These are phyloP conservation scores for Pollenia angustigena DNA, from an alignment of 2,888 invertebrate genomes.

Conservation along the genomic window DNA sequence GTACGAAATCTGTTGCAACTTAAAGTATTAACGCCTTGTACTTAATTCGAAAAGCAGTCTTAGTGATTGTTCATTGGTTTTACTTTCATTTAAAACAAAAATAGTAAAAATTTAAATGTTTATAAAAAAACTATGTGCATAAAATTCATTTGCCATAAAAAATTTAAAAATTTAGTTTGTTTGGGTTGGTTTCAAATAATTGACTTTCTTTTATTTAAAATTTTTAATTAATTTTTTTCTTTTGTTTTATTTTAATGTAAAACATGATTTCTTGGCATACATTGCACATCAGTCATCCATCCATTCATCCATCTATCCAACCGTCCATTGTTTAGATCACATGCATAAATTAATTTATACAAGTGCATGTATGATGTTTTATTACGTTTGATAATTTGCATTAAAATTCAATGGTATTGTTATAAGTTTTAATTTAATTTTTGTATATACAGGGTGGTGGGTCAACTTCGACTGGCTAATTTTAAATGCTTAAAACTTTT, in stretches of 20 bases:
- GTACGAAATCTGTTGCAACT: constrained; percentile 8
- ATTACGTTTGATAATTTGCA: constrained; percentile 28
- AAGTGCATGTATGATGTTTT: constrained; percentile 1
- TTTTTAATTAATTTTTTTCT: constrained; percentile 14
- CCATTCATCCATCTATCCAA: background rate
- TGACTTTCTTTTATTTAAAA: constrained; percentile 47
- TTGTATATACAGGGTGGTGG: too few species aligned
- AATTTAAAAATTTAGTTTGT: background rate
- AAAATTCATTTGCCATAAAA: constrained; percentile 2
- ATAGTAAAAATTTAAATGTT: constrained; percentile 15
- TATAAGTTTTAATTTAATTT: background rate
- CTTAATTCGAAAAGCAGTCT: constrained; percentile 11
- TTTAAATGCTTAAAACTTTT: too few species aligned
- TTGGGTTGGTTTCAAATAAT: background rate
- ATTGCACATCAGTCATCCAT: background rate
- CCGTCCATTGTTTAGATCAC: background rate
- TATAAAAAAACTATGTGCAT: too few species aligned
- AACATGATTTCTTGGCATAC: constrained; percentile 51
- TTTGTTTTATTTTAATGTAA: constrained; percentile 1
- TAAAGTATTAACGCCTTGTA: constrained; percentile 10
- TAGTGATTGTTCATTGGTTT: constrained; percentile 46
- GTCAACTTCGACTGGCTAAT: too few species aligned
- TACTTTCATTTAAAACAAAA: constrained; percentile 49
- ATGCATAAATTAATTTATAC: constrained; percentile 9
- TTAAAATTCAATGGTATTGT: constrained; percentile 17